phyloP scores from a whole-genome alignment of 2,888 invertebrate genomes.

The Peribatodes rhomboidaria region DNA sequence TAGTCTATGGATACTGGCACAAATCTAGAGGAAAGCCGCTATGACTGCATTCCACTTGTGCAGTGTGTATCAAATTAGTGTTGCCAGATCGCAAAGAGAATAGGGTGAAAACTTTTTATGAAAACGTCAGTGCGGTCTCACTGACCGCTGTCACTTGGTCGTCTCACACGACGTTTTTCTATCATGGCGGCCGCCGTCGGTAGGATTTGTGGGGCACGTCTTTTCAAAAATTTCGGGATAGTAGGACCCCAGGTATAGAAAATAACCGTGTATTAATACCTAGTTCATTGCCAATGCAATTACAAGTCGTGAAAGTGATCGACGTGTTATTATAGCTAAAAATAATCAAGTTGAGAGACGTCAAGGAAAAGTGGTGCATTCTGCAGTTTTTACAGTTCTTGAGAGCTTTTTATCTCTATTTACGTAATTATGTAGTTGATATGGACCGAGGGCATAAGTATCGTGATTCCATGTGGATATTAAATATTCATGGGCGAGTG shows the following conservation, averaged over 20 bases:
- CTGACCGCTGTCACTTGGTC: constrained; percentile 73
- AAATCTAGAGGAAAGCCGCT: no score
- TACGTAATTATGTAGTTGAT: constrained; percentile 52
- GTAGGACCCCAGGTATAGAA: constrained; percentile 90
- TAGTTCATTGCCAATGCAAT: constrained; percentile 52
- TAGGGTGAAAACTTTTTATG: constrained; percentile 45
- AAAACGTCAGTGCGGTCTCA: constrained; percentile 58
- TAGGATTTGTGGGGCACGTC: constrained; percentile 94
- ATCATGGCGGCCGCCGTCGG: constrained; percentile 96
- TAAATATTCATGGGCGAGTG: constrained; percentile 65
- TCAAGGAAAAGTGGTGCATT: constrained; percentile 65
- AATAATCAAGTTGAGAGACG: constrained; percentile 59
- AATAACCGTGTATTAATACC: constrained; percentile 54
- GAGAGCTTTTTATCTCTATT: constrained; percentile 49
- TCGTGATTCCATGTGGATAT: constrained; percentile 23
- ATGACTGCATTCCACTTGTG: not conserved
- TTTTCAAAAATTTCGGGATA: constrained; percentile 91
- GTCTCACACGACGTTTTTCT: constrained; percentile 85
- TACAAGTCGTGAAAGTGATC: constrained; percentile 49
- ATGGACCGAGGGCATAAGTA: constrained; percentile 27
- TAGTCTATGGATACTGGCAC: no score
- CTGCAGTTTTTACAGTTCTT: constrained; percentile 57
- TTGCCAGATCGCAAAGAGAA: constrained; percentile 30
- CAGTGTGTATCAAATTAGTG: constrained; percentile 4
- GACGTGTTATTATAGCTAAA: constrained; percentile 58